These are phyloP conservation scores for Caradrina kadenii DNA, from an alignment of 2,888 invertebrate species.

Conservation along the genomic window DNA sequence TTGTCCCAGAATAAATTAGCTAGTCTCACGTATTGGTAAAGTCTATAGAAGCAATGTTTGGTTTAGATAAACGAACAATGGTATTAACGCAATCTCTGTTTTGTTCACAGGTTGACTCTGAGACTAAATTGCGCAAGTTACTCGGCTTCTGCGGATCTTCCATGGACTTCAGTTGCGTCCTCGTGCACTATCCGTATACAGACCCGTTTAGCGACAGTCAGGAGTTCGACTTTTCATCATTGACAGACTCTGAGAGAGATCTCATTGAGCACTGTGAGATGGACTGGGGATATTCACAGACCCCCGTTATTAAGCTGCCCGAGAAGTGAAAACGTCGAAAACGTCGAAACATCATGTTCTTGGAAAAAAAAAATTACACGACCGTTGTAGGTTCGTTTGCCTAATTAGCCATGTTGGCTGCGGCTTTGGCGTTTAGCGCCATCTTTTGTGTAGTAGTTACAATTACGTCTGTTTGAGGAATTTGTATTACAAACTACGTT, in stretches of 20 bases:
- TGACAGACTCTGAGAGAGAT: constrained; percentile 91
- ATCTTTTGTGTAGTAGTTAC: constrained; percentile 72
- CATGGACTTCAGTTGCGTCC: constrained; percentile 89
- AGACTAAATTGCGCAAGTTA: constrained; percentile 87
- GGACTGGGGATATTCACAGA: constrained; percentile 91
- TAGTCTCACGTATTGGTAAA: constrained; percentile 1
- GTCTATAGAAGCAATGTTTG: neutral
- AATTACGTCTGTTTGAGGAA: constrained; percentile 52
- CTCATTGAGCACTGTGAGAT: constrained; percentile 93
- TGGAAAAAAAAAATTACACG: constrained; percentile 69
- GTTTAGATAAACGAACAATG: constrained; percentile 14
- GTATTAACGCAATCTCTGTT: constrained; percentile 63
- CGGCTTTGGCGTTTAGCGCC: constrained; percentile 80
- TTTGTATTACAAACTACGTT: constrained; percentile 42
- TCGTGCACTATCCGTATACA: constrained; percentile 89
- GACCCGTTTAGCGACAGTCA: constrained; percentile 87
- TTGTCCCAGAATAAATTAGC: neutral
- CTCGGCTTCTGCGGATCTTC: constrained; percentile 84
- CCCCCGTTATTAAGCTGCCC: constrained; percentile 92
- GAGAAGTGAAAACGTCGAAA: constrained; percentile 87
- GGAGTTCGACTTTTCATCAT: constrained; percentile 82
- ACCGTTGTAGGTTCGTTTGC: constrained; percentile 48
- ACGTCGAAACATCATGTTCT: constrained; percentile 56
- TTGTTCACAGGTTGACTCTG: constrained; percentile 90
- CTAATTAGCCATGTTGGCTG: constrained; percentile 55